Percentiles rank a stretch among this genome's conserved stretches.
These are phyloP conservation scores for Styela clava DNA, from an alignment of 23 tunicate genomes.

Conservation along the genomic window DNA sequence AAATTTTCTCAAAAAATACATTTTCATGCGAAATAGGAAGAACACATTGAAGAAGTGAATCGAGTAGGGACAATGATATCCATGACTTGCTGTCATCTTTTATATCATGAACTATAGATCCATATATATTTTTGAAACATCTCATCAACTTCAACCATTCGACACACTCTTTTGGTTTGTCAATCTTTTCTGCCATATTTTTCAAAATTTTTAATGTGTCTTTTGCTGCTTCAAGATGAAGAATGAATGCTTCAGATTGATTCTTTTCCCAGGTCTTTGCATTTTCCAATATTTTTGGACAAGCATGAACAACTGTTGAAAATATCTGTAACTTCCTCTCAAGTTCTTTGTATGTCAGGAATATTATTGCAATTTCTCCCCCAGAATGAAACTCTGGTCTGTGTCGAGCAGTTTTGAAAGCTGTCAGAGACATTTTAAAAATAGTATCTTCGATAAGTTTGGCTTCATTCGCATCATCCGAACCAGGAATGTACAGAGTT, in stretches of 20 bases:
- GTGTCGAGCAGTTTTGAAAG: background rate
- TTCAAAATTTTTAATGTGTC: conserved; percentile 17
- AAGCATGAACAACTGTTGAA: conserved; percentile 21
- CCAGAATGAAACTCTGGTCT: background rate
- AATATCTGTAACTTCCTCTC: conserved; percentile 16
- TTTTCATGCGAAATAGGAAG: conserved; percentile 20
- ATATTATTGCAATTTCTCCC: conserved; percentile 38
- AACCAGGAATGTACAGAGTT: background rate
- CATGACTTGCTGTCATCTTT: conserved; percentile 10
- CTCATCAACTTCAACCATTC: conserved; percentile 37
- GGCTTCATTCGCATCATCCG: background rate
- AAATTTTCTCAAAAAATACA: conserved; percentile 17
- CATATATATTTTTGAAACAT: conserved; percentile 18
- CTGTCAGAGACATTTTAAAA: background rate
- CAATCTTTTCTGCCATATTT: conserved; percentile 29
- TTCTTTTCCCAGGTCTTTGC: conserved; percentile 24
- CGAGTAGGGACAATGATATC: conserved; percentile 41
- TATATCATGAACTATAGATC: background rate
- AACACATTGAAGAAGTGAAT: conserved; percentile 47
- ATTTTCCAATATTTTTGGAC: conserved; percentile 20
- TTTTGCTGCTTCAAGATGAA: conserved; percentile 32
- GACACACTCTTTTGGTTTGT: conserved; percentile 28
- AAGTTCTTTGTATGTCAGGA: conserved; percentile 24
- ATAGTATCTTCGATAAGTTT: background rate
- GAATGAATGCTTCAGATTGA: conserved; percentile 20